Conservation (phyloP, 2,888 invertebrate species). For the Diarsia rubi region DNA sequence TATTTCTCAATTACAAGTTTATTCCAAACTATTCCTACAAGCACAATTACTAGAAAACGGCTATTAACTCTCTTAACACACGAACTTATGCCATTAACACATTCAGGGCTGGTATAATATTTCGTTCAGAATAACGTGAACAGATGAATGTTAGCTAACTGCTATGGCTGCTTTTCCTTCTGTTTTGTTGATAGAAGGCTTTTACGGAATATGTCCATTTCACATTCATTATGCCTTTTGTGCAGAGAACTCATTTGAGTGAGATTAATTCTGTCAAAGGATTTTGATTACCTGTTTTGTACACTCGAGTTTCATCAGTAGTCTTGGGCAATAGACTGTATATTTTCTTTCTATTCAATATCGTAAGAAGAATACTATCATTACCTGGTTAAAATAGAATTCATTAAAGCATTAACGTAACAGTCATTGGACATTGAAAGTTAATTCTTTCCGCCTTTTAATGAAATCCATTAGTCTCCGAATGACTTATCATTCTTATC, state of each 20-base stretch:
- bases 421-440: not conserved
- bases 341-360: not conserved
- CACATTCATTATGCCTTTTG: not conserved
- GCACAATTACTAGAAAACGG: conserved; percentile 10
- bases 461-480: conserved; percentile 21
- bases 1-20: not conserved
- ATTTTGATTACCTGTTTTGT: not conserved
- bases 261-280: not conserved
- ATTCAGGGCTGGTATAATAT: conserved; percentile 26
- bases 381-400: not conserved
- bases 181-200: not conserved
- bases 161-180: conserved; percentile 13
- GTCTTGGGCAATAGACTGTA: not conserved
- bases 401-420: not conserved
- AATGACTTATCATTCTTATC: conserved; percentile 40
- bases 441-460: conserved; percentile 8
- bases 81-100: conserved; percentile 46
- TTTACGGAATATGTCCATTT: not conserved
- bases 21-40: conserved; percentile 5
- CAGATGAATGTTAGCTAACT: conserved; percentile 25
- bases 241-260: not conserved
- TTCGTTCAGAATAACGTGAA: conserved; percentile 31
- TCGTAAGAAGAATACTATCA: not conserved
- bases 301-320: not conserved
- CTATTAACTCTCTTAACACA: conserved; percentile 31